These are phyloP conservation scores for Cryptotis parvus DNA, from an alignment of 2,113 vertebrate genomes.

Conservation along the genomic window DNA sequence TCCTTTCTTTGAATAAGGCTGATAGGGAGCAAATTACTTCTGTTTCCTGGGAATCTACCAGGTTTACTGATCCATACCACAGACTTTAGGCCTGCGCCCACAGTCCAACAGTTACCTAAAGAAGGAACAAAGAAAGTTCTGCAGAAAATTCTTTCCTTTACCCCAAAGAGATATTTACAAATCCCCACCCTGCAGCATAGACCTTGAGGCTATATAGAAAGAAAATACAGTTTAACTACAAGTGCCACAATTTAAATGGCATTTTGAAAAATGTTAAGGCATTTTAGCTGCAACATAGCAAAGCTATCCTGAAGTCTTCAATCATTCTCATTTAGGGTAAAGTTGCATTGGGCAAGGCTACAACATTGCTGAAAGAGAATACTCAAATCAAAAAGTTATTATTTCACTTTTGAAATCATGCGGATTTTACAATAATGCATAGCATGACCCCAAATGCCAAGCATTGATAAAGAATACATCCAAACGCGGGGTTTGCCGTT, in stretches of 20 bases:
- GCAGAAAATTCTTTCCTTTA: constrained; percentile 51
- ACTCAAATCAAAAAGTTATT: constrained; percentile 57
- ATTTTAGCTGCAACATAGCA: constrained; percentile 68
- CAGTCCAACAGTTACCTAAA: not conserved
- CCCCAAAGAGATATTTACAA: constrained; percentile 50
- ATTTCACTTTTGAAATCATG: constrained; percentile 54
- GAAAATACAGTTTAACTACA: constrained; percentile 56
- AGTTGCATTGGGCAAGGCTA: constrained; percentile 27
- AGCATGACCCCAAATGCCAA: constrained; percentile 52
- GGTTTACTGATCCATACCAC: constrained; percentile 41
- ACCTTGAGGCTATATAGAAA: constrained; percentile 58
- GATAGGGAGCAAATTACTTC: not conserved
- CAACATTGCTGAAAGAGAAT: constrained; percentile 41
- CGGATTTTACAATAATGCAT: constrained; percentile 59
- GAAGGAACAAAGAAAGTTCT: constrained; percentile 49
- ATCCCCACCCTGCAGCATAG: not conserved
- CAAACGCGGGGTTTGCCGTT: constrained; percentile 48
- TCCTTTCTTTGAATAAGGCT: not conserved
- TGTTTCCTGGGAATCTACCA: constrained; percentile 21
- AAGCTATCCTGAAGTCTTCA: constrained; percentile 70
- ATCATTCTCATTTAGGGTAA: constrained; percentile 61
- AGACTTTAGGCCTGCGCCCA: constrained; percentile 1
- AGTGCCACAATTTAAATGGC: constrained; percentile 57
- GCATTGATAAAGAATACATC: constrained; percentile 45
- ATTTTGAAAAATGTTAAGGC: constrained; percentile 55